Evolutionary conservation across 1,140 invertebrate genomes (phyloP).

Genomic region (Hyposmocoma kahamanoa): DNA sequence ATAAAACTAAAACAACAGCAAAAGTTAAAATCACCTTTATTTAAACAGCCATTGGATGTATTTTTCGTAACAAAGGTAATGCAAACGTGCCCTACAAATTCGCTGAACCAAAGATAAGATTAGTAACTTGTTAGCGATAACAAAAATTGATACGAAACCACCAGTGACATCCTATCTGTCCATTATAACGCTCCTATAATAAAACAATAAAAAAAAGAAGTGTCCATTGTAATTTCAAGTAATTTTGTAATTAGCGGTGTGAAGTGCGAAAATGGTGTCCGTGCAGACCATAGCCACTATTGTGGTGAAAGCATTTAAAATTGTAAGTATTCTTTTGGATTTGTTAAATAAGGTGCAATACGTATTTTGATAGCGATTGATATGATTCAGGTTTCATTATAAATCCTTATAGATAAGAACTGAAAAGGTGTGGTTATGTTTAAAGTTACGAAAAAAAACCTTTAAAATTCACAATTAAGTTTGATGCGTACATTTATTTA

Average conservation of each 20-base stretch:
- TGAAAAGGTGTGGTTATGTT: too few species aligned
- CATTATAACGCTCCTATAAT: conserved; percentile 36
- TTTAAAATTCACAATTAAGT: too few species aligned
- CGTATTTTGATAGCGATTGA: background rate
- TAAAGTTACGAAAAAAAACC: too few species aligned
- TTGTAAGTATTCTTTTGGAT: conserved; percentile 78
- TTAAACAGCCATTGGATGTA: background rate
- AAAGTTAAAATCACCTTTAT: background rate
- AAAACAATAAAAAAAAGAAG: conserved; percentile 11
- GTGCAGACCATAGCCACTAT: conserved; percentile 84
- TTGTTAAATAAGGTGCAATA: too few species aligned
- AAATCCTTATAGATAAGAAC: too few species aligned
- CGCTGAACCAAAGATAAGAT: conserved; percentile 61
- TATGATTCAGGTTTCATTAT: background rate
- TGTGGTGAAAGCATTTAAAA: conserved; percentile 84
- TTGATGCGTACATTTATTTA: too few species aligned
- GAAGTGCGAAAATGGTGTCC: conserved; percentile 78
- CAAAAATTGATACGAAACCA: conserved; percentile 38
- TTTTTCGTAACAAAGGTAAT: background rate
- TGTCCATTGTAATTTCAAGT: conserved; percentile 6
- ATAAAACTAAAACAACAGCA: conserved; percentile 1
- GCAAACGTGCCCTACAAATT: conserved; percentile 59
- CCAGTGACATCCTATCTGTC: conserved; percentile 43
- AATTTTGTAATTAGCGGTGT: too few species aligned
- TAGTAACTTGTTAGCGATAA: conserved; percentile 17